Evolutionary conservation across 2,113 vertebrate genomes (phyloP).

Genomic region (Dendrocopos noguchii): DNA sequence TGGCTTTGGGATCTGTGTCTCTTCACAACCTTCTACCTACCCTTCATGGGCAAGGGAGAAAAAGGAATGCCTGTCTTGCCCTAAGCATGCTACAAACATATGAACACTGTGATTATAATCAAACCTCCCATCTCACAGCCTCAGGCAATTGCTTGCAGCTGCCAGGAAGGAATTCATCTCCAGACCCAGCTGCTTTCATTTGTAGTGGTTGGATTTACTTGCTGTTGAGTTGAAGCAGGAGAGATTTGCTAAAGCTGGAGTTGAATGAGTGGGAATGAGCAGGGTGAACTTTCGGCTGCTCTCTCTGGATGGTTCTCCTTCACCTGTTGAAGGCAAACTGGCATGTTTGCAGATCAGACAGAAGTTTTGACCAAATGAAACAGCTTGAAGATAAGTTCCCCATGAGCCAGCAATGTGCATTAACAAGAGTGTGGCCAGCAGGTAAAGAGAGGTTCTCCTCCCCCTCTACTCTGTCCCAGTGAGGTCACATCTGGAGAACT

Average conservation of each 20-base stretch:
- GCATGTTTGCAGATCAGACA: background rate
- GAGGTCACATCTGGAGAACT: too few relatives aligned
- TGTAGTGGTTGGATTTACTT: accelerated
- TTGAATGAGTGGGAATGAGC: background rate
- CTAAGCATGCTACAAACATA: accelerated
- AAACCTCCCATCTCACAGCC: background rate
- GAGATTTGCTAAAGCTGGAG: background rate
- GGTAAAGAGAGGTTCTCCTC: too few relatives aligned
- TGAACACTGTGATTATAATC: background rate
- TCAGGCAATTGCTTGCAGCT: background rate
- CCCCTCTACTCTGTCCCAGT: too few relatives aligned
- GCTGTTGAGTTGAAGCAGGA: background rate
- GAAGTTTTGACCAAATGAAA: background rate
- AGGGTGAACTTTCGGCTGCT: background rate
- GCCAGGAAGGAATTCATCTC: background rate
- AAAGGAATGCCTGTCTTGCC: background rate
- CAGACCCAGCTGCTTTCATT: background rate
- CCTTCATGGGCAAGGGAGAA: accelerated
- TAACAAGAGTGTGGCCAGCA: too few relatives aligned
- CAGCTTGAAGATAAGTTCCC: background rate
- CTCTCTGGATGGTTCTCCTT: background rate
- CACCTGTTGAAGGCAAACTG: background rate
- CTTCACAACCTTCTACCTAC: accelerated
- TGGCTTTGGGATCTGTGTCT: background rate
- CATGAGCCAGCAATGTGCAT: too few relatives aligned